phyloP scores from a whole-genome alignment of 2,888 invertebrate genomes.

The Spilosoma lubricipeda region DNA sequence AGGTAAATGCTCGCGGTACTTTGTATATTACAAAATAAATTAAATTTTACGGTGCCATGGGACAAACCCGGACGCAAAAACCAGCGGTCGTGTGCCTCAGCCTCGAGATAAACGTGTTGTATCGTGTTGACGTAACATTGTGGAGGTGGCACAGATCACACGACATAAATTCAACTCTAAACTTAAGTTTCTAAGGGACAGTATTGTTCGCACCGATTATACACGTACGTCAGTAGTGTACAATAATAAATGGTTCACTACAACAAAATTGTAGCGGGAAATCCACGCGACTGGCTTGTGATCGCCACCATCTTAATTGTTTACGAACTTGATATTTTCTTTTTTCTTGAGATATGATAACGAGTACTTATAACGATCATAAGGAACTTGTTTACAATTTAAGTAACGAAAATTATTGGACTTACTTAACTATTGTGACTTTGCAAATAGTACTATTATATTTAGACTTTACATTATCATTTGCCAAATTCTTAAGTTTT shows the following conservation, averaged over 20 bases:
- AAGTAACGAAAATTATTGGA: slow-evolving; percentile 42
- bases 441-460: not conserved
- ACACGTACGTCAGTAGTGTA: slow-evolving; percentile 76
- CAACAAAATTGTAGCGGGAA: slow-evolving; percentile 83
- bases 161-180: slow-evolving; percentile 75
- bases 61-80: slow-evolving; percentile 83
- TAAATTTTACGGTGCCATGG: slow-evolving; percentile 65
- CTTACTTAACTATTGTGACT: not conserved
- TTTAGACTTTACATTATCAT: not conserved
- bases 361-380: slow-evolving; percentile 59
- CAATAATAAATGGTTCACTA: slow-evolving; percentile 84
- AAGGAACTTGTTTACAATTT: slow-evolving; percentile 64
- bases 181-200: slow-evolving; percentile 57
- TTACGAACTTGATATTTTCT: slow-evolving; percentile 73
- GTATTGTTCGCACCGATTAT: slow-evolving; percentile 58
- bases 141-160: slow-evolving; percentile 71
- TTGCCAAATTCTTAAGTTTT: not conserved
- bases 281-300: slow-evolving; percentile 84
- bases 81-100: slow-evolving; percentile 75
- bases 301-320: slow-evolving; percentile 80
- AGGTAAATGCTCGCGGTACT: slow-evolving; percentile 54
- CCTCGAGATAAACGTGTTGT: slow-evolving; percentile 80
- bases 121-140: slow-evolving; percentile 84
- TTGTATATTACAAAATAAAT: slow-evolving; percentile 43
- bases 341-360: slow-evolving; percentile 56